Base-by-base conservation (phyloP, 1,140 invertebrate genomes). In the Ceratitis capitata region DNA sequence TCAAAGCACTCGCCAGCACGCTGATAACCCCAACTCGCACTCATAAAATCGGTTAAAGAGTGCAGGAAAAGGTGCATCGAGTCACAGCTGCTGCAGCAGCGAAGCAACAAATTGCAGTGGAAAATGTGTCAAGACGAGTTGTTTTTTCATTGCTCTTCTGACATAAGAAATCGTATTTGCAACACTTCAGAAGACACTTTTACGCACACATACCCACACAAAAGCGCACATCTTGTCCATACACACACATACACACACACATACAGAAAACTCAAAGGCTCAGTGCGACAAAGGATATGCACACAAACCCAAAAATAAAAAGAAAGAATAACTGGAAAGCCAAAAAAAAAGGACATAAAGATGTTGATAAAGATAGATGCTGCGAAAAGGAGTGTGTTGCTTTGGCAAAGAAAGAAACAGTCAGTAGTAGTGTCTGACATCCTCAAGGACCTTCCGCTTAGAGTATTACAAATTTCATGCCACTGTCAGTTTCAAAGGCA, bases 361-460 rank as follows among this genome's bases (percentile, higher is more conserved):
- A 26, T 12, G 56, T 61, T 45, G 39, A 45, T 23, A 78, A 78
- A 78, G 12, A 69, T n/a, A 69, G 61, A 26, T 10, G 19, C 64
- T 42, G 32, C 12, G 7, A n/a, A 69, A 32, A 32, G 39, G 32
- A 78, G 69, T 45, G 56, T n/a, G 23, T 23, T 9, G 51, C 39
- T 23, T 39, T n/a, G n/a, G 39, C 69, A 45, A 45, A 23, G 39
- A 26, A n/a, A n/a, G n/a, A n/a, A n/a, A 23, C 39, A 16, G 16
- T 23, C 51, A 56, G 51, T 56, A n/a, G n/a, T n/a, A n/a, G n/a
- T n/a, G 51, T 5, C 51, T 45, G 69, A n/a, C 69, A 32, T 78
- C 42, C 39, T 69, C 39, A 78, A 78, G 69, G 39, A 78, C 69
- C 42, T 78, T 47, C 69, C 69, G 69, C 69, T 78, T 78, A 45